Conservation (phyloP, 1,140 invertebrate species). For the Asbolus verrucosus region DNA sequence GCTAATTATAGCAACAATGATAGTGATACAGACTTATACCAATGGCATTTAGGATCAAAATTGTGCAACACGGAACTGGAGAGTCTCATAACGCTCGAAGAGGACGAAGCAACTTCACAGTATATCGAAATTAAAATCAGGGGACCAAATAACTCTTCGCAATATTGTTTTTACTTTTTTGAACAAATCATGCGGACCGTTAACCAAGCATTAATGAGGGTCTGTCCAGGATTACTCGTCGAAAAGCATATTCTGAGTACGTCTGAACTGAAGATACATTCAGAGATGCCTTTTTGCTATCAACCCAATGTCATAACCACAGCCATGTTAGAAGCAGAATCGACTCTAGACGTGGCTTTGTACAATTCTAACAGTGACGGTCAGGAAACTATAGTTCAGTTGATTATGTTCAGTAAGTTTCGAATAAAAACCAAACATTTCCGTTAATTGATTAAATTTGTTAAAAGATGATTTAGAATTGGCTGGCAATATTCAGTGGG, state of each 20-base stretch:
- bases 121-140: conserved; percentile 81
- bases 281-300: conserved; percentile 71
- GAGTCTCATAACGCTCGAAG: conserved; percentile 78
- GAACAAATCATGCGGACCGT: conserved; percentile 80
- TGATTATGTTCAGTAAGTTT: conserved; percentile 76
- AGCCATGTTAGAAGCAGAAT: conserved; percentile 69
- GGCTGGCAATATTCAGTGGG: conserved; percentile 62
- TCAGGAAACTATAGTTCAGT: conserved; percentile 75
- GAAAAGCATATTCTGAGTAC: conserved; percentile 77
- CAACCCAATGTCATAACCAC: conserved; percentile 72
- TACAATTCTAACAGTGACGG: conserved; percentile 72
- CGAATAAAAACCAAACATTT: conserved; percentile 9
- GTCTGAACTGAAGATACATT: conserved; percentile 70
- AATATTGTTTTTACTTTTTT: conserved; percentile 79
- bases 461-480: conserved; percentile 62
- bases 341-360: conserved; percentile 64
- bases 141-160: conserved; percentile 72
- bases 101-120: conserved; percentile 69
- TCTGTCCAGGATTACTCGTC: conserved; percentile 76
- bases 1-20: conserved; percentile 68
- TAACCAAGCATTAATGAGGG: conserved; percentile 72
- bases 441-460: too few species aligned
- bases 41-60: conserved; percentile 86
- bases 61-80: conserved; percentile 79
- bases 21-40: conserved; percentile 77